Evolutionary conservation across 2,113 vertebrate species (phyloP).

Genomic region (Melospiza georgiana): DNA sequence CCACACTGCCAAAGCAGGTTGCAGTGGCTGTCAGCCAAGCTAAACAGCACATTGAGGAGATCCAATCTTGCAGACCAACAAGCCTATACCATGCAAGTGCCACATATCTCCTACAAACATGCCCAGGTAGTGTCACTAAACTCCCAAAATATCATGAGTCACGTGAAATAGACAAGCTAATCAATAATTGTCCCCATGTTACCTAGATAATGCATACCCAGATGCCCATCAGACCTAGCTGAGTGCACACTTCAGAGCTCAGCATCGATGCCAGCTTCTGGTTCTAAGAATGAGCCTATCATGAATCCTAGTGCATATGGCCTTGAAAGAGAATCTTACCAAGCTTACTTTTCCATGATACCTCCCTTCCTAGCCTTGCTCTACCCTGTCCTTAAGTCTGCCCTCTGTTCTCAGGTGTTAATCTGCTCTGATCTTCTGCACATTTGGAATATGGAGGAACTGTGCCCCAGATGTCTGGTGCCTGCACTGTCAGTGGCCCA

Average conservation of each 20-base stretch:
- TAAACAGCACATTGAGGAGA: not conserved
- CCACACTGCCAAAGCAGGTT: not conserved
- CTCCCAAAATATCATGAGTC: not conserved
- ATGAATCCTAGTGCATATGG: not conserved
- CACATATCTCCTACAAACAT: not conserved
- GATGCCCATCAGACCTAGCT: not conserved
- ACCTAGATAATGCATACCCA: not conserved
- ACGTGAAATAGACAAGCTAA: not conserved
- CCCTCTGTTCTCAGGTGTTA: not conserved
- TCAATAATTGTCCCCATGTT: not conserved
- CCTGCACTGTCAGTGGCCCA: not conserved
- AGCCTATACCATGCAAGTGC: not conserved
- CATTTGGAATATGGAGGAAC: not conserved
- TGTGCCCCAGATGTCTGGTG: not conserved
- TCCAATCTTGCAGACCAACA: not conserved
- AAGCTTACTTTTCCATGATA: not conserved
- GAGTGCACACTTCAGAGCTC: not conserved
- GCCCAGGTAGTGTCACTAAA: not conserved
- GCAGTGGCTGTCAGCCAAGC: not conserved
- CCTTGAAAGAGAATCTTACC: not conserved
- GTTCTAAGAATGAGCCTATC: not conserved
- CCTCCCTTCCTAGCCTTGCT: not conserved
- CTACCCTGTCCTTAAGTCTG: not conserved
- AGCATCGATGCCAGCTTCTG: not conserved
- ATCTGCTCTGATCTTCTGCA: not conserved